Evolutionary conservation across 2,797 vertebrate genomes (phyloP).

Genomic region (Acridotheres tristis): DNA sequence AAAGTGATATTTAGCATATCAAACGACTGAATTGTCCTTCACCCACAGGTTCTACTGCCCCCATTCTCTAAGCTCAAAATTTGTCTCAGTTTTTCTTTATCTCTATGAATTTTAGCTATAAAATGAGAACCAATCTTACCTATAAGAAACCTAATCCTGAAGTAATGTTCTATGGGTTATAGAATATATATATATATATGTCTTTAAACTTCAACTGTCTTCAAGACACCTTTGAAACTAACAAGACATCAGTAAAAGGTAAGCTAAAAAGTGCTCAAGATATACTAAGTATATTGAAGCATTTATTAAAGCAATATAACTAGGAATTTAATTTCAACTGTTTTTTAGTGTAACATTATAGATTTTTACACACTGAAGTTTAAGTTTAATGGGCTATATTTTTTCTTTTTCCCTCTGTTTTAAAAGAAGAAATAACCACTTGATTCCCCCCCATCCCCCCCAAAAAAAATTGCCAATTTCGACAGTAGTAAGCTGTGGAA

Average conservation of each 20-base stretch:
- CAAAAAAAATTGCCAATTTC: not conserved
- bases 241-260: not conserved
- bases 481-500: not conserved
- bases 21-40: not conserved
- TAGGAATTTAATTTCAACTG: not conserved
- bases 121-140: not conserved
- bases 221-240: not conserved
- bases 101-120: not conserved
- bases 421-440: not conserved
- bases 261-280: not conserved
- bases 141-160: not conserved
- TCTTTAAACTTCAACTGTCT: not conserved
- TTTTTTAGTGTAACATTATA: not conserved
- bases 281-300: not conserved
- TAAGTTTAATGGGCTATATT: not conserved
- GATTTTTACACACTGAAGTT: not conserved
- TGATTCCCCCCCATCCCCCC: rapidly evolving
- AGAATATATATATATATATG: no score
- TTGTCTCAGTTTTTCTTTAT: not conserved
- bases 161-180: not conserved
- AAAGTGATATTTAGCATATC: not conserved
- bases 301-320: not conserved
- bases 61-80: not conserved
- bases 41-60: not conserved
- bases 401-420: not conserved